Evolutionary conservation across 64 coral and sea anemone species (phyloP).

Genomic region (Catalaphyllia jardinei): DNA sequence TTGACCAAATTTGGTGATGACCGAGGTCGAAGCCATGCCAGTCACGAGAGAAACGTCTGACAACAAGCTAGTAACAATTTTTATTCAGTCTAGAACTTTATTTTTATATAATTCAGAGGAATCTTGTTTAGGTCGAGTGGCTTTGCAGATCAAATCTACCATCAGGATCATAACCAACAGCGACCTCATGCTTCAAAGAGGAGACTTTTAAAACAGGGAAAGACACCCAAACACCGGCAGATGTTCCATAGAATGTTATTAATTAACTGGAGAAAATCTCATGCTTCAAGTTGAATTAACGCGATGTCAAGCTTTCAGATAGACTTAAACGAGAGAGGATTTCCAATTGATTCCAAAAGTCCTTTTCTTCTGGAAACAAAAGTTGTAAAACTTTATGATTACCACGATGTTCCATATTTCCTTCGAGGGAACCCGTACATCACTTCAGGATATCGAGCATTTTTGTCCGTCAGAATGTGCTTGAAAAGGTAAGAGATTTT

Average conservation of each 20-base stretch:
- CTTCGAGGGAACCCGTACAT: constrained; percentile 93
- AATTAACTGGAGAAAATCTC: no score
- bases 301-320: background rate
- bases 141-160: no score
- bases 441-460: constrained; percentile 88
- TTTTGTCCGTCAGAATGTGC: constrained; percentile 77
- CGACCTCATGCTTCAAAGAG: no score
- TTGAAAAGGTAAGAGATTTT: constrained; percentile 73
- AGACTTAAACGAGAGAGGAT: background rate
- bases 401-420: constrained; percentile 96
- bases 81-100: background rate
- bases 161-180: no score
- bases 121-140: no score
- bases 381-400: constrained; percentile 69
- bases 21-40: background rate
- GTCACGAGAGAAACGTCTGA: background rate
- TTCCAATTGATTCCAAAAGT: constrained; percentile 10
- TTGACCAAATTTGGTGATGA: constrained; percentile 24
- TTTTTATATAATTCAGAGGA: no score
- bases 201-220: no score
- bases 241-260: background rate
- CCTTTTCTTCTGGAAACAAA: constrained; percentile 29
- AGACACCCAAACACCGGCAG: no score
- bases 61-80: background rate
- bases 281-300: background rate